Conservation (phyloP, 2,888 invertebrate genomes). For the Cerceris rybyensis region DNA sequence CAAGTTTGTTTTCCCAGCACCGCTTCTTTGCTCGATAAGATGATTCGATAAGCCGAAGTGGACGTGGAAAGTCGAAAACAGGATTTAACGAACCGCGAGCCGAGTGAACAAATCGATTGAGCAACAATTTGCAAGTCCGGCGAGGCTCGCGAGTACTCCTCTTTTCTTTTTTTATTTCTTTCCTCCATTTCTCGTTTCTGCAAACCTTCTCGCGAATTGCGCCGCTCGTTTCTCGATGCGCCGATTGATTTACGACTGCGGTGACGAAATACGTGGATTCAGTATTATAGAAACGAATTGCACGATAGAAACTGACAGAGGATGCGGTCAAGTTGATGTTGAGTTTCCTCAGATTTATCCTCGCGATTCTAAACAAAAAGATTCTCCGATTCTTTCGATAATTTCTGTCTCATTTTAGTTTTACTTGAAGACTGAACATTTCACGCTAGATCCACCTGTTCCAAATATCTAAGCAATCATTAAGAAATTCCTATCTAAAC, state of each 20-base stretch:
- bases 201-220: conserved; percentile 3
- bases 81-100: conserved; percentile 66
- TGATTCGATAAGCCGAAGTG: conserved; percentile 8
- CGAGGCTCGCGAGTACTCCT: conserved; percentile 14
- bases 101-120: conserved; percentile 46
- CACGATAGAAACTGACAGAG: neutral
- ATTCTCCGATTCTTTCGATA: no score
- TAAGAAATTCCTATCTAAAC: no score
- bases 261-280: neutral
- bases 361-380: no score
- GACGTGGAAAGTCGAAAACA: conserved; percentile 64
- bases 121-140: conserved; percentile 23
- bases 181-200: conserved; percentile 1
- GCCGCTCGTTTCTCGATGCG: neutral
- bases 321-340: neutral
- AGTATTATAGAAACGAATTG: neutral
- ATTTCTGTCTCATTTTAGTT: no score
- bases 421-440: no score
- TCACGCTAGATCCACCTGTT: no score
- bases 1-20: neutral
- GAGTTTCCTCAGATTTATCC: neutral
- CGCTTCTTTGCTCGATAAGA: neutral
- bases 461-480: no score
- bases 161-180: neutral
- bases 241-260: neutral